These are phyloP conservation scores for Lithophane ornitopus DNA, from an alignment of 2,888 invertebrate species.

Conservation along the genomic window DNA sequence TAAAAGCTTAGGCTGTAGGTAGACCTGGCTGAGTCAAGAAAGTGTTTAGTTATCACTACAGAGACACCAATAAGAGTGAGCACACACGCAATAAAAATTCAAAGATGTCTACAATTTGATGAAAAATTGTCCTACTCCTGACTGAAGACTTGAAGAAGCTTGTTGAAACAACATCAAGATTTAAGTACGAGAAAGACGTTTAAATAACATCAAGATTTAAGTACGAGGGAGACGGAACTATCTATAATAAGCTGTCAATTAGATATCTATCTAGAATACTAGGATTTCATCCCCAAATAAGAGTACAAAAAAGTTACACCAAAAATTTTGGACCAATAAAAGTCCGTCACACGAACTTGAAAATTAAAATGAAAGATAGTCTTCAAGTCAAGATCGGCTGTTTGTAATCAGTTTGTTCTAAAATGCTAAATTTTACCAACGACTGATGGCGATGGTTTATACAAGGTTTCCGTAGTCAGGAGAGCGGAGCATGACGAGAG, in stretches of 20 bases:
- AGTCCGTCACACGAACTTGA: background rate
- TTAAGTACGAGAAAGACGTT: background rate
- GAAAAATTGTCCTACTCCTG: background rate
- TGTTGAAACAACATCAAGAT: background rate
- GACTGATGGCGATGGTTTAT: background rate
- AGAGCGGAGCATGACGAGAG: slow-evolving; percentile 17
- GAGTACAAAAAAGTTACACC: background rate
- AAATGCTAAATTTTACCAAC: slow-evolving; percentile 48
- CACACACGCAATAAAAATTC: background rate
- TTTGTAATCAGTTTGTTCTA: slow-evolving; percentile 19
- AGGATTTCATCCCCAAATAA: background rate
- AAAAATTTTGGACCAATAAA: background rate
- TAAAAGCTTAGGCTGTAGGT: background rate
- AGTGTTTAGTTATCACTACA: no score
- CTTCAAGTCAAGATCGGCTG: slow-evolving; percentile 44
- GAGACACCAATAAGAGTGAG: background rate
- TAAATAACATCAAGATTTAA: background rate
- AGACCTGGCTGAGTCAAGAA: background rate
- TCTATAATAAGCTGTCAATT: background rate
- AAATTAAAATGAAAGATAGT: slow-evolving; percentile 24
- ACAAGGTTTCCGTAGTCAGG: background rate
- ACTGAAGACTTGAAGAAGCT: background rate
- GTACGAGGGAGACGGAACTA: background rate
- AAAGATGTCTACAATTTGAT: background rate
- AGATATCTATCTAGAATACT: background rate